Conservation (phyloP, 2,888 invertebrate genomes). For the Folsomia manolachei region DNA sequence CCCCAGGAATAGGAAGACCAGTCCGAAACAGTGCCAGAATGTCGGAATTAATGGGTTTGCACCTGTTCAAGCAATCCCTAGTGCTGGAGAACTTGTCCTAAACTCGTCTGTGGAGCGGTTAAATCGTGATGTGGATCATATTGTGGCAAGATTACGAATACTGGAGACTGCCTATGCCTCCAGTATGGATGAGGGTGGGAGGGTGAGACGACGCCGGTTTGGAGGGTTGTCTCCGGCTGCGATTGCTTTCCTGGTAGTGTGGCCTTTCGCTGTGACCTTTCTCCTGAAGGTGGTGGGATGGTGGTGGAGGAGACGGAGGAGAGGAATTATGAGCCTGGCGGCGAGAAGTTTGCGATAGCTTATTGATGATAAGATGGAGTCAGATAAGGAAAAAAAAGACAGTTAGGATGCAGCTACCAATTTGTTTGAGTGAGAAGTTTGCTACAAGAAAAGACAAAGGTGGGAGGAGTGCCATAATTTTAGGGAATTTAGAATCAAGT, state of each 20-base stretch:
- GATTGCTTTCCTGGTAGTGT: slow-evolving; percentile 62
- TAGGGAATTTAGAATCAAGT: too few species aligned
- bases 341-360: too few species aligned
- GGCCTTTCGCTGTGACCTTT: slow-evolving; percentile 63
- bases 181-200: slow-evolving; percentile 46
- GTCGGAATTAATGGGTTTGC: neutral
- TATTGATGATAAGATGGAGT: too few species aligned
- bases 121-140: slow-evolving; percentile 47
- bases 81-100: slow-evolving; percentile 29
- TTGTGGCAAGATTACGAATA: slow-evolving; percentile 45
- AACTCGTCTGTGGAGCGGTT: slow-evolving; percentile 45
- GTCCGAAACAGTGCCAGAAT: slow-evolving; percentile 13
- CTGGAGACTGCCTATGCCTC: slow-evolving; percentile 46
- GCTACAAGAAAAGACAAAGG: too few species aligned
- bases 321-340: too few species aligned
- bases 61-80: neutral
- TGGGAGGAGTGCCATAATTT: too few species aligned
- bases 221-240: slow-evolving; percentile 61
- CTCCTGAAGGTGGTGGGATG: slow-evolving; percentile 44
- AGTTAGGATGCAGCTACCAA: too few species aligned
- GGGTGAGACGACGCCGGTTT: slow-evolving; percentile 56
- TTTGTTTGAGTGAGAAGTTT: too few species aligned
- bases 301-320: slow-evolving; percentile 42
- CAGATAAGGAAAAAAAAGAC: too few species aligned
- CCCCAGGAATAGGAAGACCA: slow-evolving; percentile 13